Conservation (phyloP, 2,888 invertebrate species). For the Orthosia gothica region DNA sequence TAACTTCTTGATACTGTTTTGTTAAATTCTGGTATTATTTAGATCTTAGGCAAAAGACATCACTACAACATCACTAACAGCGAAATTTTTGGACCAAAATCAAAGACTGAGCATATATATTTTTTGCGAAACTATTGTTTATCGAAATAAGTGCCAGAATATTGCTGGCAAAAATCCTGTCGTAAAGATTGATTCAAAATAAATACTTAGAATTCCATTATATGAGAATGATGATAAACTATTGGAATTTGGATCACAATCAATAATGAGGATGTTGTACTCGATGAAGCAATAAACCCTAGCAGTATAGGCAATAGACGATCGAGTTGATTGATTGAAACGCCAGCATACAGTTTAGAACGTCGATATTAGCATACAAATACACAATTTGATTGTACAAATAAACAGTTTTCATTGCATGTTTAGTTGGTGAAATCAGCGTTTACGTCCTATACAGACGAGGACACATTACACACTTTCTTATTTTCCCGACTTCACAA, state of each 20-base stretch:
- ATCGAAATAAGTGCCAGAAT: neutral
- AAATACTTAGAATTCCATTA: neutral
- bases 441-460: slow-evolving; percentile 74
- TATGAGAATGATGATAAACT: neutral
- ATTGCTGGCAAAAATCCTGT: neutral
- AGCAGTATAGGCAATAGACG: slow-evolving; percentile 7
- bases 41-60: neutral
- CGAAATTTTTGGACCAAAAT: neutral
- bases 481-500: slow-evolving; percentile 87
- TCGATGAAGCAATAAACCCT: neutral
- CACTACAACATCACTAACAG: neutral
- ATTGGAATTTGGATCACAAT: slow-evolving; percentile 20
- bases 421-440: slow-evolving; percentile 75
- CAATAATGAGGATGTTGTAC: neutral
- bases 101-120: too few relatives aligned
- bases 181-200: neutral
- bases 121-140: neutral
- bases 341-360: slow-evolving; percentile 13
- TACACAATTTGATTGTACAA: slow-evolving; percentile 61
- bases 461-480: slow-evolving; percentile 83
- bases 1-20: neutral
- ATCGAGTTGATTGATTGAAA: slow-evolving; percentile 46
- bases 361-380: slow-evolving; percentile 52
- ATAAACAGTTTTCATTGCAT: slow-evolving; percentile 68
- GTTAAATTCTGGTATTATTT: neutral